Conservation (phyloP, 2,888 invertebrate genomes). For the Dolichomitus sp. region DNA sequence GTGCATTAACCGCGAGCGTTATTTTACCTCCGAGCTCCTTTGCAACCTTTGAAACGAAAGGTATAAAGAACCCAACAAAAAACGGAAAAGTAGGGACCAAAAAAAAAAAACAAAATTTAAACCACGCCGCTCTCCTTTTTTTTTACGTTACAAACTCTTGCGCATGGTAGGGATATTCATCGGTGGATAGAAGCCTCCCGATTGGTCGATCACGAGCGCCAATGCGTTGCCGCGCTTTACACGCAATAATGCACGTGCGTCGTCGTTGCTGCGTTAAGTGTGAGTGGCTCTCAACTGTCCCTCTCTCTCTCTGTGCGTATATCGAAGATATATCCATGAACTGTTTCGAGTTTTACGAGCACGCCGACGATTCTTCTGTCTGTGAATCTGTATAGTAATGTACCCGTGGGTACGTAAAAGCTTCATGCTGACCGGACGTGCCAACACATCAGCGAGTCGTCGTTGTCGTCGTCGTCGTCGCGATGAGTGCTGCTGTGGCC, state of each 20-base stretch:
- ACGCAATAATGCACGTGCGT: slow-evolving; percentile 32
- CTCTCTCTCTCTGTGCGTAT: neutral
- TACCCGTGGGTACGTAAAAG: neutral
- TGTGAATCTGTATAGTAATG: neutral
- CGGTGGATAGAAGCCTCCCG: slow-evolving; percentile 78
- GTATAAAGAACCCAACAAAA: slow-evolving; percentile 24
- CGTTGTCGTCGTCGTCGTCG: neutral
- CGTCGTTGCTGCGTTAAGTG: neutral
- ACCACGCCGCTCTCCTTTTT: slow-evolving; percentile 74
- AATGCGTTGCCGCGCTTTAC: slow-evolving; percentile 72
- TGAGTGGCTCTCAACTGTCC: neutral
- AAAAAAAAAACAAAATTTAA: slow-evolving; percentile 74
- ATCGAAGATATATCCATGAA: slow-evolving; percentile 3
- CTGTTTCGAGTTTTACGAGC: neutral
- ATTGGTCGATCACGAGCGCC: slow-evolving; percentile 80
- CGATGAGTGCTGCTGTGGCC: neutral
- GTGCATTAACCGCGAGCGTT: neutral
- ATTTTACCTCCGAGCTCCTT: neutral
- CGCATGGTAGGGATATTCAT: slow-evolving; percentile 65
- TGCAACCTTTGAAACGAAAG: slow-evolving; percentile 48
- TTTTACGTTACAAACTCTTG: neutral
- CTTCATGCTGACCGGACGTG: slow-evolving; percentile 3
- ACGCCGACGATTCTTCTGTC: neutral
- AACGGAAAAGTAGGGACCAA: slow-evolving; percentile 20
- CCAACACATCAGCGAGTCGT: slow-evolving; percentile 1